Conservation (phyloP, 2,888 invertebrate species). For the Dysmachus trigonus region DNA sequence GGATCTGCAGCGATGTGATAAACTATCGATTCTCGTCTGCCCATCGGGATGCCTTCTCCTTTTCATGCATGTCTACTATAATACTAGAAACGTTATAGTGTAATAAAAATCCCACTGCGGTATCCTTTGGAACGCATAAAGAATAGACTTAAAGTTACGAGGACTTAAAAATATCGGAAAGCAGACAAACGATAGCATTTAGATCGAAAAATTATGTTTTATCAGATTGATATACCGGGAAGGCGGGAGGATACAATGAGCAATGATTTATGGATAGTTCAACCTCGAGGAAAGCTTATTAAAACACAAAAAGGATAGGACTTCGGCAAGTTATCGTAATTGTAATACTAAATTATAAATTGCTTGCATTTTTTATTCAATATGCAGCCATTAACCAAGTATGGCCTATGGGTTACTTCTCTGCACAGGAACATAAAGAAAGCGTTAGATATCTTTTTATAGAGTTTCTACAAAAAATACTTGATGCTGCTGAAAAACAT, state of each 20-base stretch:
- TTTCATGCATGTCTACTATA: too few species aligned
- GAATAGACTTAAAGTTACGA: neutral
- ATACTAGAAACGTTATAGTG: neutral
- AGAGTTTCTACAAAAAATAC: too few species aligned
- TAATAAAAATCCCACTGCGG: conserved; percentile 3
- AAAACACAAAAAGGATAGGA: neutral
- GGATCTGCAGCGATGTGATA: conserved; percentile 13
- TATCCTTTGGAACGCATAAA: neutral
- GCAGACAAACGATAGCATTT: neutral
- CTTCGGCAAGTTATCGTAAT: too few species aligned
- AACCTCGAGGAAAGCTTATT: neutral
- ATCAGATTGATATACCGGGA: neutral
- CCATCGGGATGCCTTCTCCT: neutral
- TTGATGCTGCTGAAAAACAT: too few species aligned
- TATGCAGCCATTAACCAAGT: too few species aligned
- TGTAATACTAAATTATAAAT: too few species aligned
- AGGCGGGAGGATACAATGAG: neutral
- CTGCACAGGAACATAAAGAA: too few species aligned
- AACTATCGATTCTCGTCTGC: conserved; percentile 15
- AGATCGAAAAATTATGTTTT: neutral
- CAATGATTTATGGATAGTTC: neutral
- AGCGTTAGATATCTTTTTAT: too few species aligned
- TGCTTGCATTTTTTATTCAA: too few species aligned
- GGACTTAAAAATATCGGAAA: neutral
- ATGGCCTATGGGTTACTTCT: too few species aligned